phyloP scores from a whole-genome alignment of 2,888 invertebrate species.

The Campoplex nolae region DNA sequence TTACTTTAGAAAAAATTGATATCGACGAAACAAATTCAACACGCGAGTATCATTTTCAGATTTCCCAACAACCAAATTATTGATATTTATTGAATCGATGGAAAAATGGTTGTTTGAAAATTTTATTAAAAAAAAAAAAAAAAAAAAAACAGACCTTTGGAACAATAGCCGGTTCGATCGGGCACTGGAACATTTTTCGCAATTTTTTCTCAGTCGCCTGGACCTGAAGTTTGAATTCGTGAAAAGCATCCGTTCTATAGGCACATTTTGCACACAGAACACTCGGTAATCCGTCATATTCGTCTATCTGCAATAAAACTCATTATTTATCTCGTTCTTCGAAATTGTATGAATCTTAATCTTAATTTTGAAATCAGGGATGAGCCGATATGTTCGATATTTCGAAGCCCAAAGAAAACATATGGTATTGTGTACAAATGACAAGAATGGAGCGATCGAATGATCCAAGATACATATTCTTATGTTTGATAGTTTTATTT shows the following conservation, averaged over 20 bases:
- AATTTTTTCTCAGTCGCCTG: constrained; percentile 80
- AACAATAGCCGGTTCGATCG: neutral
- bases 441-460: too few relatives aligned
- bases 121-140: neutral
- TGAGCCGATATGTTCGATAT: neutral
- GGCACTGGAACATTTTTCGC: constrained; percentile 76
- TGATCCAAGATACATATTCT: neutral
- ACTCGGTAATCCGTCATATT: constrained; percentile 79
- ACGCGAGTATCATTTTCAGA: too few relatives aligned
- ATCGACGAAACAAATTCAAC: too few relatives aligned
- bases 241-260: constrained; percentile 79
- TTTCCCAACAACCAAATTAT: too few relatives aligned
- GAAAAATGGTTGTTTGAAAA: neutral
- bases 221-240: constrained; percentile 80
- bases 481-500: neutral
- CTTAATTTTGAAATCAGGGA: neutral
- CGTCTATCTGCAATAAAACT: constrained; percentile 77
- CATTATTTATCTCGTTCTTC: neutral
- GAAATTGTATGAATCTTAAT: neutral
- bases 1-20: too few relatives aligned
- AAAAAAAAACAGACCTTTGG: constrained; percentile 28
- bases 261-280: constrained; percentile 82
- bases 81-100: neutral
- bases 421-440: too few relatives aligned
- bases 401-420: neutral